These are phyloP conservation scores for Acrossocheilus fasciatus DNA, from an alignment of 2,797 vertebrate species.

Conservation along the genomic window DNA sequence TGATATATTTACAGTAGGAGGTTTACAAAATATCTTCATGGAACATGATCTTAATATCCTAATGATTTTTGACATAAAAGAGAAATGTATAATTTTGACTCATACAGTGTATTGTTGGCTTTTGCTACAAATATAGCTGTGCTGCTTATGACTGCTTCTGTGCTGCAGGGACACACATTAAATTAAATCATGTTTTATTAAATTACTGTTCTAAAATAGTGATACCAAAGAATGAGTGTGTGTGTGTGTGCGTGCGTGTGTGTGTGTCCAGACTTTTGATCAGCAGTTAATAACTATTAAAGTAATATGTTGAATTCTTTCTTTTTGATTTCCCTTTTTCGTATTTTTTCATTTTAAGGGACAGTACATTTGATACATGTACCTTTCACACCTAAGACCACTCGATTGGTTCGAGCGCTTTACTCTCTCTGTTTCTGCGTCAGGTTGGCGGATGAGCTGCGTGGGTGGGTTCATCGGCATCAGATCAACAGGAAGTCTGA, in stretches of 20 bases:
- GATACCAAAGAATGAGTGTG: background rate
- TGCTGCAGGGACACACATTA: too few relatives aligned
- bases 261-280: background rate
- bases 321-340: background rate
- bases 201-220: background rate
- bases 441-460: slow-evolving; percentile 88
- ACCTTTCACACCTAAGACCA: background rate
- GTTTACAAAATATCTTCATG: background rate
- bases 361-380: background rate
- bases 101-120: background rate
- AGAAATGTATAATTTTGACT: fast-evolving
- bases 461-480: slow-evolving; percentile 89
- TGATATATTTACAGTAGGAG: too few relatives aligned
- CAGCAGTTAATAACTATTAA: background rate
- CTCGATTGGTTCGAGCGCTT: background rate
- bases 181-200: background rate
- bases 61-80: background rate
- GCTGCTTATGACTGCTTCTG: too few relatives aligned
- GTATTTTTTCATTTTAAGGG: background rate
- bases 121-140: too few relatives aligned
- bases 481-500: slow-evolving; percentile 86
- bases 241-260: too few relatives aligned
- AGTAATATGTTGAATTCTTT: background rate
- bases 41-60: background rate
- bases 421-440: background rate